These are phyloP conservation scores for Ochropleura leucogaster DNA, from an alignment of 2,888 invertebrate species.

Conservation along the genomic window DNA sequence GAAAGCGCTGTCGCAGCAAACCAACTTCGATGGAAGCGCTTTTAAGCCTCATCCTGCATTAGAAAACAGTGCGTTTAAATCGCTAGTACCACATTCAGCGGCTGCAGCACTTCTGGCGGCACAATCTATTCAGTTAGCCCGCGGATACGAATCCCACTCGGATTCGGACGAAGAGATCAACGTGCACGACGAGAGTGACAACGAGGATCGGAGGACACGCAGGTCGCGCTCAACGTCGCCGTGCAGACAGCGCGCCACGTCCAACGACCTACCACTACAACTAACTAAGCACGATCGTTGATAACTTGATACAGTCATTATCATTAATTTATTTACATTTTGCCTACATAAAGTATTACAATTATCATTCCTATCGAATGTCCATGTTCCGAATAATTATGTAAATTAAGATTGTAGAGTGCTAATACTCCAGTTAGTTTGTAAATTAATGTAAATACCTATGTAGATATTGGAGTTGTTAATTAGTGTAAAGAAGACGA, in stretches of 20 bases:
- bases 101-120: constrained; percentile 91
- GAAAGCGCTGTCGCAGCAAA: constrained; percentile 86
- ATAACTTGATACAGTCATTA: constrained; percentile 68
- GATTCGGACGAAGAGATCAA: constrained; percentile 96
- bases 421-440: constrained; percentile 82
- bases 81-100: constrained; percentile 93
- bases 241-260: constrained; percentile 75
- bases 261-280: constrained; percentile 92
- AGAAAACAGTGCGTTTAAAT: constrained; percentile 96
- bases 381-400: constrained; percentile 83
- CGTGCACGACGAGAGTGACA: constrained; percentile 95
- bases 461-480: constrained; percentile 82
- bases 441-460: constrained; percentile 85
- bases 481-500: constrained; percentile 79
- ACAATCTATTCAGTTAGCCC: constrained; percentile 86
- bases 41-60: constrained; percentile 89
- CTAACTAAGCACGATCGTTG: constrained; percentile 94
- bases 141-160: constrained; percentile 89
- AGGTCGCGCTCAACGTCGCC: constrained; percentile 88
- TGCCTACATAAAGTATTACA: constrained; percentile 80
- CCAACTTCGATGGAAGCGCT: constrained; percentile 80
- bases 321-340: constrained; percentile 76
- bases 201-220: constrained; percentile 88
- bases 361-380: constrained; percentile 81
- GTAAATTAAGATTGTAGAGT: constrained; percentile 82